Percentiles rank a stretch among this genome's conserved stretches.
These are phyloP conservation scores for Siniperca knerii DNA, from an alignment of 2,113 vertebrate species.

Conservation along the genomic window DNA sequence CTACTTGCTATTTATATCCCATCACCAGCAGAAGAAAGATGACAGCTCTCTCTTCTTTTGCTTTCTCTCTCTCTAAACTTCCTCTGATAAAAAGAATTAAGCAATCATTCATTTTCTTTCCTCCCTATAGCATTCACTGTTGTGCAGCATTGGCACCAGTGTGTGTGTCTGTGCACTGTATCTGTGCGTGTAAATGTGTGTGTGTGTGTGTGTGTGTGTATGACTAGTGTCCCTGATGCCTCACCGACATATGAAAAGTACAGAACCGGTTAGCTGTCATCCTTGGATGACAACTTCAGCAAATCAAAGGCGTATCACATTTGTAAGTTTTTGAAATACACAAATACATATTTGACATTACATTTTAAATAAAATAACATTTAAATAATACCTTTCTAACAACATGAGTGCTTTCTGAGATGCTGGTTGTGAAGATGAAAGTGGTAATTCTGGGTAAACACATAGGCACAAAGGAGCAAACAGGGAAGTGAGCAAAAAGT, in stretches of 20 bases:
- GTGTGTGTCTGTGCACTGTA: background rate
- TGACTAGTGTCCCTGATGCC: slow-evolving; percentile 41
- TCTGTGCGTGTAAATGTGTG: slow-evolving; percentile 5
- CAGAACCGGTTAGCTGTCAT: slow-evolving; percentile 44
- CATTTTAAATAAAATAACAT: slow-evolving; percentile 37
- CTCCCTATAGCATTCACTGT: slow-evolving; percentile 25
- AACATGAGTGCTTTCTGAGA: slow-evolving; percentile 56
- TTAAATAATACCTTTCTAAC: slow-evolving; percentile 37
- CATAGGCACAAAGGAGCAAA: slow-evolving; percentile 51
- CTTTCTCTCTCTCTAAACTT: slow-evolving; percentile 53
- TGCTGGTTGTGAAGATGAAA: slow-evolving; percentile 62
- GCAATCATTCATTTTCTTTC: slow-evolving; percentile 69
- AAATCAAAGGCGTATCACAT: slow-evolving; percentile 55
- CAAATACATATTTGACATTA: slow-evolving; percentile 39
- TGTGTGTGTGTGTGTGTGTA: background rate
- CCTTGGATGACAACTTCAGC: slow-evolving; percentile 46
- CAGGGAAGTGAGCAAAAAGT: slow-evolving; percentile 36
- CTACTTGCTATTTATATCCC: slow-evolving; percentile 82
- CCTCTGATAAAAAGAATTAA: slow-evolving; percentile 64
- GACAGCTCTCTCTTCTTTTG: slow-evolving; percentile 67
- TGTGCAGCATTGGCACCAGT: slow-evolving; percentile 17
- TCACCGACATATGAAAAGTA: slow-evolving; percentile 52
- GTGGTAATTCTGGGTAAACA: slow-evolving; percentile 56
- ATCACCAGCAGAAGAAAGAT: slow-evolving; percentile 65
- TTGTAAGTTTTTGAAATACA: slow-evolving; percentile 55